phyloP scores from a whole-genome alignment of 2,888 invertebrate species.

The Agrotis exclamationis region DNA sequence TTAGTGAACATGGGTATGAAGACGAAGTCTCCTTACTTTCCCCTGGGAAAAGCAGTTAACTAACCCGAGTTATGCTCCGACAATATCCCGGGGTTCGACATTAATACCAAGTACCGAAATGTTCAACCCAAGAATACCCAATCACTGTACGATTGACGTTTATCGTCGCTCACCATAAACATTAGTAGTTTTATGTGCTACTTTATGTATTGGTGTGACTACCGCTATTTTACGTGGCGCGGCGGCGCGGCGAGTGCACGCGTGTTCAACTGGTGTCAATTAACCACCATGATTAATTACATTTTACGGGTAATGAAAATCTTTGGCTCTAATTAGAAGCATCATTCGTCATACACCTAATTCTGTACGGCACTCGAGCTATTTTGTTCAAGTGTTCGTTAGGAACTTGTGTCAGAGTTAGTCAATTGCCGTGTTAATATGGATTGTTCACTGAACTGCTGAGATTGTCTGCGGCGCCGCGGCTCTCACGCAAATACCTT shows the following conservation, averaged over 20 bases:
- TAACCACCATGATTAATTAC: conserved; percentile 65
- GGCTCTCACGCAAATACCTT: conserved; percentile 60
- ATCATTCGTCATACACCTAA: conserved; percentile 33
- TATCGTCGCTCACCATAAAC: conserved; percentile 69
- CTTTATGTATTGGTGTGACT: conserved; percentile 62
- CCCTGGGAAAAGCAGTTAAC: conserved; percentile 18
- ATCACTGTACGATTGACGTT: conserved; percentile 73
- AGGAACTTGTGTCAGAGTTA: conserved; percentile 47
- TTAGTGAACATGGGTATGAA: conserved; percentile 4
- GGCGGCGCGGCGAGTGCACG: conserved; percentile 9
- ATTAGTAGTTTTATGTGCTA: conserved; percentile 61
- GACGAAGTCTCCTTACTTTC: not conserved
- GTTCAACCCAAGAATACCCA: conserved; percentile 59
- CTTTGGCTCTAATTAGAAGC: conserved; percentile 54
- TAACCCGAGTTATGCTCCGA: not conserved
- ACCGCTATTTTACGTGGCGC: conserved; percentile 19
- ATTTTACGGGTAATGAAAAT: conserved; percentile 58
- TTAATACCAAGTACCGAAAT: conserved; percentile 51
- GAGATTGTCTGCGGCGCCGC: conserved; percentile 61
- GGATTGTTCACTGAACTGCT: conserved; percentile 52
- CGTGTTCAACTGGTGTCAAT: conserved; percentile 57
- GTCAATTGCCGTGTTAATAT: conserved; percentile 52
- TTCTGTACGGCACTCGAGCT: conserved; percentile 35
- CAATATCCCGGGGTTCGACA: conserved; percentile 47
- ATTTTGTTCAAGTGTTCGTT: conserved; percentile 29